phyloP scores from a whole-genome alignment of 2,797 vertebrate genomes.

The Eutrigla gurnardus region DNA sequence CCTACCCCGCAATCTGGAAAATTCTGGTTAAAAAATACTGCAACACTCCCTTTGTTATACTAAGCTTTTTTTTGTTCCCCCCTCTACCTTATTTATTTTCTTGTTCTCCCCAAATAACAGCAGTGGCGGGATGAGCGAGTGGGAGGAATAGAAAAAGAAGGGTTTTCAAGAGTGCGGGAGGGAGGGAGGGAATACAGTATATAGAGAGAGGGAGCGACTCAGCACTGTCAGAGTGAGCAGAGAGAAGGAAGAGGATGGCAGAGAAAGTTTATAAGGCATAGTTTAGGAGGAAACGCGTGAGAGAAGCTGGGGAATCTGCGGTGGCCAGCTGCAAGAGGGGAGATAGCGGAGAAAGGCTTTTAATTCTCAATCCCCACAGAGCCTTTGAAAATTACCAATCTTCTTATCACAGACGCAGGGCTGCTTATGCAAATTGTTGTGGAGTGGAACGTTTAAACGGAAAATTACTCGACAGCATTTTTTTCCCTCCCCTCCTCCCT shows the following conservation, averaged over 20 bases:
- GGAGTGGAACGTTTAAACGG: constrained; percentile 94
- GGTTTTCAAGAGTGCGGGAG: constrained; percentile 26
- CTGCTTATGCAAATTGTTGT: constrained; percentile 95
- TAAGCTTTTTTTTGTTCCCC: constrained; percentile 73
- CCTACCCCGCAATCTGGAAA: constrained; percentile 56
- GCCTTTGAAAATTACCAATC: constrained; percentile 95
- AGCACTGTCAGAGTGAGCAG: constrained; percentile 59
- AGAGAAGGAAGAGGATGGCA: constrained; percentile 63
- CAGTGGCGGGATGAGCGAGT: constrained; percentile 38
- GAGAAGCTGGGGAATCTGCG: constrained; percentile 87
- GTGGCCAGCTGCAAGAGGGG: constrained; percentile 88
- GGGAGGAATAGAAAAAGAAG: constrained; percentile 25
- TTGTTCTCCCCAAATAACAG: constrained; percentile 72
- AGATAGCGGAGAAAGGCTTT: constrained; percentile 92
- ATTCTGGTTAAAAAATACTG: constrained; percentile 72
- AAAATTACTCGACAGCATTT: constrained; percentile 92
- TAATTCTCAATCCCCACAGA: constrained; percentile 91
- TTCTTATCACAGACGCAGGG: constrained; percentile 93
- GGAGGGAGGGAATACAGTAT: constrained; percentile 44
- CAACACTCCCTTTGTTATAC: constrained; percentile 75
- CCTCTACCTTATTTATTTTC: constrained; percentile 69
- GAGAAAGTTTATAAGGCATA: constrained; percentile 86
- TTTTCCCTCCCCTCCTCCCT: constrained; percentile 69
- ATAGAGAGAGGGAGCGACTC: constrained; percentile 43
- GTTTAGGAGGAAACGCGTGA: constrained; percentile 85